Evolutionary conservation across 2,113 vertebrate species (phyloP), one percentile per base, ranked within the genome.

Genomic region (Neolamprologus devosi): DNA sequence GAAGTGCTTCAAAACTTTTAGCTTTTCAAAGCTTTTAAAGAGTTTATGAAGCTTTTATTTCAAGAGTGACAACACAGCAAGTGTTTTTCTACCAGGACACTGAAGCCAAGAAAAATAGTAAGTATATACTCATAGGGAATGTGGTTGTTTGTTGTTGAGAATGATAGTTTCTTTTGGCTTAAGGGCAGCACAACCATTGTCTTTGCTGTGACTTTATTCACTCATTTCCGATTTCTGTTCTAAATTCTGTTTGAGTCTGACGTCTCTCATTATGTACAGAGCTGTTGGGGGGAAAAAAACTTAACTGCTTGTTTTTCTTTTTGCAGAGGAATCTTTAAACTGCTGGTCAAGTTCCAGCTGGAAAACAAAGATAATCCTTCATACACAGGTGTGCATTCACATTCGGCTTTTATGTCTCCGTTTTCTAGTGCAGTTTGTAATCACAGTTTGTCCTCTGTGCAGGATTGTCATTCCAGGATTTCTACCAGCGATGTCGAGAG

Each of bases 401-500:
- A 7, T 58, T 21, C 0, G 1, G 11, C 9, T 16, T 81, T 26
- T 5, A 42, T 35, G 2, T 33, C 9, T 1, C n/a, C 0, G 1
- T 28, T 8, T 40, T 6, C 2, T 6, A 26, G n/a, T 1, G 19
- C 40, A 5, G 60, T 10, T 78, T 40, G 4, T 75, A 23, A 45
- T 89, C 16, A 58, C 23, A 80, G 0, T 23, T 11, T 17, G 9
- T 42, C 54, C 5, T 13, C 2, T 17, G 19, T 65, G 80, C 81
- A 99, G 99, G 99, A 35, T 93, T 99, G 92, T 98, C 98, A n/a
- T 99, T 99, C 96, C 98, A 99, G 92, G 98, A 99, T 70, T 99
- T 99, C 89, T 99, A 99, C 93, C 98, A 99, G 94, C 97, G 97
- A n/a, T 99, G 99, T 96, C 97, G 99, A 40, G 98, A 99, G 88